Evolutionary conservation across 2,888 invertebrate species (phyloP), one percentile per base, ranked within the genome.

Genomic region (Spisula solida): DNA sequence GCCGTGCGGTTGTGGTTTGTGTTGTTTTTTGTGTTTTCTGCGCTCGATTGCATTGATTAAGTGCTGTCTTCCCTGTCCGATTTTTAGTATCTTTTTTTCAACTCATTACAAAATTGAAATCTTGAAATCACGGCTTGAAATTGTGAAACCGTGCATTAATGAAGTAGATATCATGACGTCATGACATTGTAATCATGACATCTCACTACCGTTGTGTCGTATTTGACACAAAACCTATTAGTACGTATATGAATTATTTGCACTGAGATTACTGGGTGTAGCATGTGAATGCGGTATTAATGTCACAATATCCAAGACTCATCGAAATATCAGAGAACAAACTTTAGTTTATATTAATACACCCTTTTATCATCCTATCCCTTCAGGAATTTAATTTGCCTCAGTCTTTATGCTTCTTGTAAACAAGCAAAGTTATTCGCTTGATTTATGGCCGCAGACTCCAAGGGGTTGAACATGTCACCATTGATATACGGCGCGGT

Each of bases 401-500:
- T 75, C 75, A 14, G 31, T 31, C 75, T 75, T 75, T 75, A 75
- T 75, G 75, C 75, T 75, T 75, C 75, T 75, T 75, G 75, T 75
- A 82, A 41, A 56, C 82, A 55, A 41, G 80, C 47, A 29, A n/a
- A 80, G 80, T 80, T 80, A 80, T 80, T 80, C 47, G 12, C 47
- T 48, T 90, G 90, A 90, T 90, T 90, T 90, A 90, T 88, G 48
- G 88, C 75, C 29, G 51, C 81, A 81, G 90, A 86, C 90, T 81
- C 34, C 16, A n/a, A 14, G 81, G 56, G 91, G 89, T 86, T 87
- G 89, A 82, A 80, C 81, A 82, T 91, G 91, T 91, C 91, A 91
- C 87, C 79, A 84, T 88, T 91, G 91, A 91, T 91, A 86, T 88
- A 90, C 90, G 88, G 90, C 90, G 87, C 90, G 88, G 88, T 90